Conservation (phyloP, 2,888 invertebrate species). For the Coenonympha arcania region DNA sequence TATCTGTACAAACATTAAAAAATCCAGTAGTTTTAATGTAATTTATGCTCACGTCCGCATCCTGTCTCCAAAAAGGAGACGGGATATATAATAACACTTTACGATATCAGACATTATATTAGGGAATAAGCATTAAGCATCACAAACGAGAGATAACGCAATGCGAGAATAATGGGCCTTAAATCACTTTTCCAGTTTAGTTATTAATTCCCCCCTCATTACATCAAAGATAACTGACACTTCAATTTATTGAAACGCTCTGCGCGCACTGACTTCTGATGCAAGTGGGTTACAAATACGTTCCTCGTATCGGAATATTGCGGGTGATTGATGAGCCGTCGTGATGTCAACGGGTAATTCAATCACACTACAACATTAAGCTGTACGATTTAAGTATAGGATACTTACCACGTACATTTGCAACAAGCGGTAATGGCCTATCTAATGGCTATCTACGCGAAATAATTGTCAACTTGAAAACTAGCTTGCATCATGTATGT, state of each 20-base stretch:
- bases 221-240: constrained; percentile 51
- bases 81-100: neutral
- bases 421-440: too few relatives aligned
- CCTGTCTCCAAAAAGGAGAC: too few relatives aligned
- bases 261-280: constrained; percentile 27
- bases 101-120: neutral
- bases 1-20: too few relatives aligned
- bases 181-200: constrained; percentile 33
- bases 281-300: constrained; percentile 50
- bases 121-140: neutral
- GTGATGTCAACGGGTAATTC: constrained; percentile 52
- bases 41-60: neutral
- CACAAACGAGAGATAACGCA: constrained; percentile 1
- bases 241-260: constrained; percentile 49
- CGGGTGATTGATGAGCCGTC: constrained; percentile 49
- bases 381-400: neutral
- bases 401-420: too few relatives aligned
- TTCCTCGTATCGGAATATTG: constrained; percentile 45
- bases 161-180: constrained; percentile 23
- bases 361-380: constrained; percentile 27
- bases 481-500: too few relatives aligned
- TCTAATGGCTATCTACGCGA: too few relatives aligned
- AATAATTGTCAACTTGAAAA: too few relatives aligned
- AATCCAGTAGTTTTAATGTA: neutral
- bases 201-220: constrained; percentile 44